Base-by-base conservation (phyloP, 2,113 vertebrate species). In the Eclectus roratus region DNA sequence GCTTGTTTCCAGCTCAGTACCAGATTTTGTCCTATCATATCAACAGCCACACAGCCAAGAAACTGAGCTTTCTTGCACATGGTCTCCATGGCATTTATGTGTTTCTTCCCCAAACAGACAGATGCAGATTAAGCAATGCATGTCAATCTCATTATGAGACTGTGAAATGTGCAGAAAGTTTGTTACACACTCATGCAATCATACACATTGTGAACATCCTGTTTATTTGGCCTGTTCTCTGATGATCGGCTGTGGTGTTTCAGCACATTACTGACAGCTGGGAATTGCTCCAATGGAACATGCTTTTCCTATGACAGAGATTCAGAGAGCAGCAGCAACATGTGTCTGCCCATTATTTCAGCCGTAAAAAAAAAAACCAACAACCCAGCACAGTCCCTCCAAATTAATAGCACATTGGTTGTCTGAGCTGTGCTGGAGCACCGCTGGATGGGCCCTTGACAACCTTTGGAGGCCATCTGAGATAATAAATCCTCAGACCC, bases 251-350 rank as follows among this genome's bases (percentile, higher is more conserved):
- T 97, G 97, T 94, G 98, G 98, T 97, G 91, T 98, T 98, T 98
- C 98, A 98, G 98, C 95, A 97, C 97, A 98, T 98, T 98, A 97
- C 98, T 98, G 98, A 98, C 99, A 99, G 98, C 99, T 99, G 99
- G 98, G 98, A 99, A 98, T 97, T 89, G 96, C 98, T 98, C 98
- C 98, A 98, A 98, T 96, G 97, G 98, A 98, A 98, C 98, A 99
- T 99, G 99, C 99, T 99, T 98, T 99, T 99, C 98, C 97, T 98
- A 98, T 99, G 99, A 99, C 98, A 99, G 97, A 98, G 96, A 98
- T 97, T 97, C 98, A 95, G 96, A 97, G 92, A 98, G 98, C 98
- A 98, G 98, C 96, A 97, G 97, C 97, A 99, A 98, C 98, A 98
- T 98, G 98, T 98, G 98, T 98, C 98, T 97, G 97, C 97, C 97